These are phyloP conservation scores for Nysson spinosus DNA, from an alignment of 2,888 invertebrate species.

Conservation along the genomic window DNA sequence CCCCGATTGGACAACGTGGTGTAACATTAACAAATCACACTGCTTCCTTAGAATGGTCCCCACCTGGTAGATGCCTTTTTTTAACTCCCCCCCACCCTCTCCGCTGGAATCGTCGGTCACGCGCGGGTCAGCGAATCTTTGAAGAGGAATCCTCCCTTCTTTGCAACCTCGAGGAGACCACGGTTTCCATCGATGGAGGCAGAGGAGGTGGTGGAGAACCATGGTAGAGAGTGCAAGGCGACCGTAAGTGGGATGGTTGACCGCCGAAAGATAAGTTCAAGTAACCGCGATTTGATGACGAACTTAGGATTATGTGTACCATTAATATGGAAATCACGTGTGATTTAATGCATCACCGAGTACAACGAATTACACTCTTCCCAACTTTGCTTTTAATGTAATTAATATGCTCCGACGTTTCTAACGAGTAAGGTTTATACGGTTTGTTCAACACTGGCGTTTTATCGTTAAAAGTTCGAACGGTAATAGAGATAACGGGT, in stretches of 20 bases:
- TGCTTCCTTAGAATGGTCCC: not conserved
- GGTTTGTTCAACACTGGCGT: too few relatives aligned
- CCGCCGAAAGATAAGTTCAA: slow-evolving; percentile 54
- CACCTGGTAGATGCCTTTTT: slow-evolving; percentile 13
- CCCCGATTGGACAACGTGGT: slow-evolving; percentile 36
- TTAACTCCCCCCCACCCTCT: slow-evolving; percentile 42
- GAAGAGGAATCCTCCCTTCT: slow-evolving; percentile 54
- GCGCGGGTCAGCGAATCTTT: slow-evolving; percentile 65
- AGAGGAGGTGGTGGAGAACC: slow-evolving; percentile 18
- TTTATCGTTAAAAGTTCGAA: too few relatives aligned
- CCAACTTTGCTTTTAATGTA: too few relatives aligned
- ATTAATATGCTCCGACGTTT: too few relatives aligned
- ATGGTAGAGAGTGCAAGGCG: slow-evolving; percentile 8
- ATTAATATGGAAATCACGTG: slow-evolving; percentile 15
- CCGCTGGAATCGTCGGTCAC: slow-evolving; percentile 59
- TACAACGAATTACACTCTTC: too few relatives aligned
- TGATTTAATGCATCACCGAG: too few relatives aligned
- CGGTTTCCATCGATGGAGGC: slow-evolving; percentile 30
- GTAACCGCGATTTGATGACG: slow-evolving; percentile 41
- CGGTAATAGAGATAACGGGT: too few relatives aligned
- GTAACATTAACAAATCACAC: slow-evolving; percentile 48
- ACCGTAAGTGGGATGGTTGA: slow-evolving; percentile 40
- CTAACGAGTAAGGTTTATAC: too few relatives aligned
- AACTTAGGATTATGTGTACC: slow-evolving; percentile 6
- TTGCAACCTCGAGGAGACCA: slow-evolving; percentile 39